Percentiles rank a stretch among this genome's conserved stretches.
These are phyloP conservation scores for Oasisia sp. DNA, from an alignment of 2,888 invertebrate species.

Conservation along the genomic window DNA sequence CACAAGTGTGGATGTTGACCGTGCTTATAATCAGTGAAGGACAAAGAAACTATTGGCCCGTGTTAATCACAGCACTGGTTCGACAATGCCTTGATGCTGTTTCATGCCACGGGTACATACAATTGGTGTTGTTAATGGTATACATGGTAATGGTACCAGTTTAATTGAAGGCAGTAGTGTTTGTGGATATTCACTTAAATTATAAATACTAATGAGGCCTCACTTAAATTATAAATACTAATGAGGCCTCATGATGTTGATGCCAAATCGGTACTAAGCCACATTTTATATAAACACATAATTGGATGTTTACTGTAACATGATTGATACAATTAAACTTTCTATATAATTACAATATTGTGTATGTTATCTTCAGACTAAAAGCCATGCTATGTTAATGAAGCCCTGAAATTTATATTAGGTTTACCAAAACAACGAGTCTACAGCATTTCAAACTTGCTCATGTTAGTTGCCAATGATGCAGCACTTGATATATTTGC, in stretches of 20 bases:
- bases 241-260: too few relatives aligned
- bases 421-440: neutral
- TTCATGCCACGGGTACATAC: neutral
- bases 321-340: too few relatives aligned
- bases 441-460: neutral
- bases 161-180: neutral
- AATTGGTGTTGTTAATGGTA: neutral
- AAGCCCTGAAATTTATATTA: too few relatives aligned
- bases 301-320: too few relatives aligned
- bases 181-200: neutral
- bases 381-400: too few relatives aligned
- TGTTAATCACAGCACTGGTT: neutral
- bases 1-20: neutral
- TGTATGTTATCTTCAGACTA: too few relatives aligned
- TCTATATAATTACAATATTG: too few relatives aligned
- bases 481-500: neutral
- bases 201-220: neutral
- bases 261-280: too few relatives aligned
- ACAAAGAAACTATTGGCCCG: neutral
- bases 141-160: neutral
- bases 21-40: conserved; percentile 6
- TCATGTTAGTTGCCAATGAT: neutral
- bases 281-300: too few relatives aligned
- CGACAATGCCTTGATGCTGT: neutral
- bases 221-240: neutral